Base-by-base conservation (phyloP, 2,113 vertebrate genomes). In the Spea bombifrons region DNA sequence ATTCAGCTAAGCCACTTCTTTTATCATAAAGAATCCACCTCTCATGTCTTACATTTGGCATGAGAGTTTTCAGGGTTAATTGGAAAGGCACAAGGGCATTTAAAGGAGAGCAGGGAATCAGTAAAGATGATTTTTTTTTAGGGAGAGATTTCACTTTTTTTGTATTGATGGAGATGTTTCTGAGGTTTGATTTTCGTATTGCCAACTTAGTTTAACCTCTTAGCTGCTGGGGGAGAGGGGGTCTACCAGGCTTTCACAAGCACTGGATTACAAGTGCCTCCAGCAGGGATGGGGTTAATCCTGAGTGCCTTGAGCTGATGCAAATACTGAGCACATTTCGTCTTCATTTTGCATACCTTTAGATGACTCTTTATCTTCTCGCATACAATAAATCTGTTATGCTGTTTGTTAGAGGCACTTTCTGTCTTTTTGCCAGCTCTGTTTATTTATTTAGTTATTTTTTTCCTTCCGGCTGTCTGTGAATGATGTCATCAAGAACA, bases 281-380 rank as follows among this genome's bases (percentile, higher is more conserved):
- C 64, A 61, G 77, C 77, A 80, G 64, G 50, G 7, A 48, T 3
- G 71, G 78, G 71, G 78, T 80, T 80, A 92, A 85, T 94, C 93
- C 93, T 90, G 91, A 88, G 91, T 93, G 93, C 93, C 94, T 94
- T 89, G 90, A 94, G 91, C 92, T 88, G 91, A 90, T 89, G 84
- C 85, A 72, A 82, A 86, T 81, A 87, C 89, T 89, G 86, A 84
- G 87, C 88, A 86, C 87, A 66, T 84, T 83, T 13, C 73, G 80
- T 90, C 88, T 85, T 86, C 59, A 71, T 87, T n/a, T 88, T 89
- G 88, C 89, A 84, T 74, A 79, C 81, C 84, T 87, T 82, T 78
- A 68, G 76, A 84, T 78, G 52, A 63, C 16, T 71, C 64, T 66
- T 47, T 52, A 65, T 75, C 45, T 50, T 66, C 13, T 59, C 48